These are phyloP conservation scores for Phasia obesa DNA, from an alignment of 2,888 invertebrate genomes.

Conservation along the genomic window DNA sequence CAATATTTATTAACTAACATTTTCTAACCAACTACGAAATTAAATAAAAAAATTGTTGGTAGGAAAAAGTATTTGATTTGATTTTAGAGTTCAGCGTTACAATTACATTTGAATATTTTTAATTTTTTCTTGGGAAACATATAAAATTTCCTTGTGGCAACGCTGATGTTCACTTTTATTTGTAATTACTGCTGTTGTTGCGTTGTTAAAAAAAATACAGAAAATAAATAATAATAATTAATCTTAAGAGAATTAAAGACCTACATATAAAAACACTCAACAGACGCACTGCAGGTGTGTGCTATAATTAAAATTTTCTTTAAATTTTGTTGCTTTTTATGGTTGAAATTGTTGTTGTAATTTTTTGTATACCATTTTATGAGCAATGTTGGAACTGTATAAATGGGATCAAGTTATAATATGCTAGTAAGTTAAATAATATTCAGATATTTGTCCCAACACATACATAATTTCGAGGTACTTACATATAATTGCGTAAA, in stretches of 20 bases:
- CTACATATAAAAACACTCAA: slow-evolving; percentile 11
- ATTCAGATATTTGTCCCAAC: neutral
- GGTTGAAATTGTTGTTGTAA: neutral
- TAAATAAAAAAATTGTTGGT: no score
- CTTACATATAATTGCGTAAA: no score
- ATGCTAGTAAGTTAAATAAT: neutral
- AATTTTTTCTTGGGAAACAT: no score
- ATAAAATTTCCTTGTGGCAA: no score
- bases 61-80: no score
- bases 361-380: slow-evolving; percentile 2
- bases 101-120: no score
- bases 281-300: slow-evolving; percentile 68
- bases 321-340: slow-evolving; percentile 18
- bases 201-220: neutral
- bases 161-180: no score
- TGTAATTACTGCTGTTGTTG: neutral
- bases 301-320: slow-evolving; percentile 65
- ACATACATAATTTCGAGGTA: neutral
- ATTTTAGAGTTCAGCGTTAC: no score
- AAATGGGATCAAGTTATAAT: neutral
- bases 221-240: slow-evolving; percentile 36
- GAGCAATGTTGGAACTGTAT: slow-evolving; percentile 9
- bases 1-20: no score
- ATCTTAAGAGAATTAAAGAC: slow-evolving; percentile 55
- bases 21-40: no score